Evolutionary conservation across 2,888 invertebrate species (phyloP).

Genomic region (Ernsta delagoae): DNA sequence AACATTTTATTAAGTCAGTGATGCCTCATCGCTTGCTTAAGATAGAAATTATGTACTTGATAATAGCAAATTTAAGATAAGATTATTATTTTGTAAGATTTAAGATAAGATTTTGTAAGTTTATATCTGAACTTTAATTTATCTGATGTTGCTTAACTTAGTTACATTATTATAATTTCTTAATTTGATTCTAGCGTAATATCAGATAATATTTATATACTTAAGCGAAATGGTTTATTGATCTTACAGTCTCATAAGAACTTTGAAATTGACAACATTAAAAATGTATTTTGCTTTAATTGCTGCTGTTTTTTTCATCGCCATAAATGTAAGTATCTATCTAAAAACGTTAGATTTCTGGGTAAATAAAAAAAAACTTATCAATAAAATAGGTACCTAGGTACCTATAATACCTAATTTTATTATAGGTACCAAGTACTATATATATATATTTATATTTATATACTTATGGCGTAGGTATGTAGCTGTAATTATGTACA

Average conservation of each 20-base stretch:
- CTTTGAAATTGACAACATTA: background rate
- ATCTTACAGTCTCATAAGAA: background rate
- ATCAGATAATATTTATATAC: slow-evolving; percentile 17
- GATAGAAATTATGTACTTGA: background rate
- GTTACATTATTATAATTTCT: slow-evolving; percentile 8
- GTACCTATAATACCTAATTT: no score
- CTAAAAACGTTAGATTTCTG: no score
- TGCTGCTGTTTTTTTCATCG: background rate
- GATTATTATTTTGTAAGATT: background rate
- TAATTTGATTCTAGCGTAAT: slow-evolving; percentile 6
- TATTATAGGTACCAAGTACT: no score
- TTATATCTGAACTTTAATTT: slow-evolving; percentile 4
- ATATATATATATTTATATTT: no score
- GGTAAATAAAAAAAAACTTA: no score
- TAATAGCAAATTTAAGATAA: background rate
- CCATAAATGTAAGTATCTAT: slow-evolving; percentile 21
- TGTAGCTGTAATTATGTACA: no score
- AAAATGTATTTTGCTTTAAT: slow-evolving; percentile 25
- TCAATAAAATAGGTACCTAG: no score
- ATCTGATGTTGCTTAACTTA: slow-evolving; percentile 15
- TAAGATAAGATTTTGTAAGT: no score
- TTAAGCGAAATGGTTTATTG: slow-evolving; percentile 5
- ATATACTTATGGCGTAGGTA: no score
- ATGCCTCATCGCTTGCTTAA: no score
- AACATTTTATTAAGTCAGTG: no score